Conservation (phyloP, 2,797 vertebrate genomes). For the Loriculus beryllinus region DNA sequence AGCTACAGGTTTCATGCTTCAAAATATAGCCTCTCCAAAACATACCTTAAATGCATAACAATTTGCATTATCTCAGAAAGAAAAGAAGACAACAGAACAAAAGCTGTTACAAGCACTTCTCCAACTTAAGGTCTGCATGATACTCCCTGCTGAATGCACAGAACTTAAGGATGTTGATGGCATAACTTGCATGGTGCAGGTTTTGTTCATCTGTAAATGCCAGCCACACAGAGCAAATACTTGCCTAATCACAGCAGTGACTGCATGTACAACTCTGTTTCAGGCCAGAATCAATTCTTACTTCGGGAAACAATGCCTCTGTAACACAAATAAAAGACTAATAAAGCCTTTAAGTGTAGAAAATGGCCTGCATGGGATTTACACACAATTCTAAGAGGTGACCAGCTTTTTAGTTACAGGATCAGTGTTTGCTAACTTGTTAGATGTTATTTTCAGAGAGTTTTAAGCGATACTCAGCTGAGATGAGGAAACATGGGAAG, state of each 20-base stretch:
- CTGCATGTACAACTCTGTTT: accelerated
- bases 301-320: neutral
- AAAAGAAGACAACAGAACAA: neutral
- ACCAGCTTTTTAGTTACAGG: neutral
- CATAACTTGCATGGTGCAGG: neutral
- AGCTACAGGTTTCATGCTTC: neutral
- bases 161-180: neutral
- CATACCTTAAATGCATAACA: neutral
- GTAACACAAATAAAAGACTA: neutral
- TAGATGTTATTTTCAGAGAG: neutral
- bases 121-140: neutral
- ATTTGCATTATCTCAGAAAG: neutral
- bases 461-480: neutral
- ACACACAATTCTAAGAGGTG: neutral
- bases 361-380: neutral
- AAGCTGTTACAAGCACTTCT: neutral
- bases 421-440: neutral
- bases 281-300: neutral
- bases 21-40: neutral
- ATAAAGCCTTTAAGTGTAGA: neutral
- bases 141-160: neutral
- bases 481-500: neutral
- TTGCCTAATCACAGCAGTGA: neutral
- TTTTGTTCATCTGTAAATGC: neutral
- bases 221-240: neutral